Base-by-base conservation (phyloP, 2,888 invertebrate genomes). In the Caenorhabditis macrosperma region DNA sequence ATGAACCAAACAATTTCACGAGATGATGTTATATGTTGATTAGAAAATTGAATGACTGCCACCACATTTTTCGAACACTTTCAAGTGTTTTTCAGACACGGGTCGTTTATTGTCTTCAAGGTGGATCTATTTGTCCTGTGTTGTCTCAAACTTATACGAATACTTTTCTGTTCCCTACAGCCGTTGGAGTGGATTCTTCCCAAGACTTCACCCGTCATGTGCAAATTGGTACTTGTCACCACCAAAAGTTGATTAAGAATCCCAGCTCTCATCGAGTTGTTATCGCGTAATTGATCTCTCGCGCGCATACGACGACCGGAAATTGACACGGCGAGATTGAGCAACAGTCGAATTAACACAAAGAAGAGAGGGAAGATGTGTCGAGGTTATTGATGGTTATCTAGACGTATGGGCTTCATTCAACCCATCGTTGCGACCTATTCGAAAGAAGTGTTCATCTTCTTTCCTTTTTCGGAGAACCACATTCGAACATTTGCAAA, bases 271-370 rank as follows among this genome's bases (percentile, higher is more conserved):
- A 41, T 30, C 22, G 33, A 22, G 28, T 66, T 38, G 52, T 78
- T 78, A 78, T 78, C 78, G 78, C 50, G 55, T 78, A 78, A 78
- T 78, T 78, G 78, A 78, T 78, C 78, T 78, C 30, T 48, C 30
- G 38, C 12, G 48, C 24, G 20, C 38, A 38, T 48, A 77, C 55
- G 63, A 77, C 50, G 68, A 69, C 71, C 78, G 78, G 78, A 78
- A 78, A 78, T 78, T 78, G 72, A 72, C 78, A 72, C 35, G 59
- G 52, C 52, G 54, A 67, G 72, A 66, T 57, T 48, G 74, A 64
- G 74, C 72, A 67, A 78, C 72, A 78, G 72, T 78, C 55, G 50
- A 78, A 61, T 78, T 48, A 78, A 72, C 60, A 55, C 28, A 64
- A 64, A 41, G 20, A 10, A 35, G 28, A 30, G 17, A 35, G 26